phyloP scores from a whole-genome alignment of 2,797 vertebrate genomes.

The Botia almorhae region DNA sequence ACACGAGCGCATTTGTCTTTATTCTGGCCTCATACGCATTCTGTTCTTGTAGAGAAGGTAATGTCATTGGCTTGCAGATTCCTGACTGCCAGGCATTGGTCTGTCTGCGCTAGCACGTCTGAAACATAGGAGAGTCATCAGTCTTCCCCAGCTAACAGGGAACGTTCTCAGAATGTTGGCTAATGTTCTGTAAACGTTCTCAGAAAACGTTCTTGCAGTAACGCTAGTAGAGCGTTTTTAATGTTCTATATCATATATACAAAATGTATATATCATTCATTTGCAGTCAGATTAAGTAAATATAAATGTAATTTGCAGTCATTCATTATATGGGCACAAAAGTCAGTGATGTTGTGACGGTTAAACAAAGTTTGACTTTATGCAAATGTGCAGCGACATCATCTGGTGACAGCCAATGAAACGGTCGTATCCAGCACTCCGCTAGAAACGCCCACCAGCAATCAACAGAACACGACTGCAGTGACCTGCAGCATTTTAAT shows the following conservation, averaged over 20 bases:
- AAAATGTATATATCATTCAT: too few relatives aligned
- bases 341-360: too few relatives aligned
- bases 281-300: too few relatives aligned
- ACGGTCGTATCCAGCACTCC: neutral
- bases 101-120: neutral
- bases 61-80: constrained; percentile 40
- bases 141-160: too few relatives aligned
- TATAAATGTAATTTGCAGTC: too few relatives aligned
- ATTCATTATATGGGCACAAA: too few relatives aligned
- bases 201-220: too few relatives aligned
- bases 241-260: too few relatives aligned
- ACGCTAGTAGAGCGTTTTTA: too few relatives aligned
- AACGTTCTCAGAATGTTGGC: too few relatives aligned
- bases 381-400: neutral
- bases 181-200: too few relatives aligned
- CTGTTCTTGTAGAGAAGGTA: constrained; percentile 16
- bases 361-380: too few relatives aligned
- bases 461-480: neutral
- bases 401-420: neutral
- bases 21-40: constrained; percentile 30
- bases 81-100: constrained; percentile 25
- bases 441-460: neutral
- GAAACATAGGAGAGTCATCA: neutral
- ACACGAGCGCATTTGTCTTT: constrained; percentile 26
- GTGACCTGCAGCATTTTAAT: neutral